Percentiles rank a stretch among this genome's conserved stretches.
Evolutionary conservation across 2,113 vertebrate species (phyloP).

Genomic region (Mastomys coucha): DNA sequence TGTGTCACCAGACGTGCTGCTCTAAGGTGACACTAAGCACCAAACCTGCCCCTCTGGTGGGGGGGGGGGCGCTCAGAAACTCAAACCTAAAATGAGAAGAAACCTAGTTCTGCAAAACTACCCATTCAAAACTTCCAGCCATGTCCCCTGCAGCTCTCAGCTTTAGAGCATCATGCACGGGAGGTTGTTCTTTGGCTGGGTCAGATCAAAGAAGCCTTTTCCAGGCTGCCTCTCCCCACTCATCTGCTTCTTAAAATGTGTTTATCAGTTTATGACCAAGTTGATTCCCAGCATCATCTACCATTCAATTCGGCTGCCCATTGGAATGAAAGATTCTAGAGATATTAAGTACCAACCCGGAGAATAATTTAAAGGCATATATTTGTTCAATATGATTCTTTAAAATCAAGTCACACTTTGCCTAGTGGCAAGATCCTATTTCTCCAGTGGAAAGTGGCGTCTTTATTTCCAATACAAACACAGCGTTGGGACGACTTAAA

Average conservation of each 20-base stretch:
- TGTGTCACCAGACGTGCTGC: background rate
- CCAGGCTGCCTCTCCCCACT: background rate
- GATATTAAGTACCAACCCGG: background rate
- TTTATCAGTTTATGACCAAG: background rate
- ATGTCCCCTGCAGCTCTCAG: background rate
- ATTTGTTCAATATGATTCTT: constrained; percentile 4
- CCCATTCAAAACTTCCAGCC: background rate
- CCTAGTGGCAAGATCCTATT: background rate
- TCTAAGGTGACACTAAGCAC: background rate
- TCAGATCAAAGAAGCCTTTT: background rate
- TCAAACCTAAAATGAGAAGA: background rate
- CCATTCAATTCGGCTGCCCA: background rate
- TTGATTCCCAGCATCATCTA: background rate
- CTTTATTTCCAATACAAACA: constrained; percentile 58
- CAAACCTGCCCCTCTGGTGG: background rate
- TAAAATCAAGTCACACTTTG: background rate
- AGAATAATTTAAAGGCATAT: background rate
- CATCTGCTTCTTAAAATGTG: background rate
- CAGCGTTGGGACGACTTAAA: constrained; percentile 9
- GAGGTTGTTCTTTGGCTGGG: background rate
- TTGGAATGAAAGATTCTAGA: constrained; percentile 7
- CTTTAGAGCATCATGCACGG: background rate
- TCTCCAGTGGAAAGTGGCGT: background rate
- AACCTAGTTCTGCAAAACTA: background rate
- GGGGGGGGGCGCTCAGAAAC: background rate